A percentile compares a stretch with the other conserved stretches of the same genome.
phyloP scores from a whole-genome alignment of 2,888 invertebrate genomes.

The Lycocerus yunnanus region DNA sequence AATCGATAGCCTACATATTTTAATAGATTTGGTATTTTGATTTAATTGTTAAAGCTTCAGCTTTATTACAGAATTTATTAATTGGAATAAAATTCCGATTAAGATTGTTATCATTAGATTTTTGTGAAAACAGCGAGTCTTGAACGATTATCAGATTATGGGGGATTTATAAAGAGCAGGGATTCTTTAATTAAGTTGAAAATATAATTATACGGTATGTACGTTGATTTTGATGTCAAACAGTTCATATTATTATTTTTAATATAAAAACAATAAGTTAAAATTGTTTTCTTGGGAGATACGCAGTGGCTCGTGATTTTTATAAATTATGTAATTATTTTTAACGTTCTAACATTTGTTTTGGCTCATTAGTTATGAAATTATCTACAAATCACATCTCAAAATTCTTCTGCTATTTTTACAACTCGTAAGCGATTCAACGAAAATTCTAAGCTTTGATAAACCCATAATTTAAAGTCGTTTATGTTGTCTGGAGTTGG shows the following conservation, averaged over 20 bases:
- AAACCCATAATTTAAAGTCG: constrained; percentile 8
- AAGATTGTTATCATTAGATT: background rate
- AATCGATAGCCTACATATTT: background rate
- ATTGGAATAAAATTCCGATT: background rate
- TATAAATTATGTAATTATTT: background rate
- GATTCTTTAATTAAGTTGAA: background rate
- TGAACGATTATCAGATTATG: background rate
- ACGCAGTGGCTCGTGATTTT: background rate
- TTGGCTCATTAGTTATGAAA: background rate
- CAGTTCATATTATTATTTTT: background rate
- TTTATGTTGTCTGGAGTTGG: constrained; percentile 12
- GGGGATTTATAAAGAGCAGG: background rate
- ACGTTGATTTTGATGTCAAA: background rate
- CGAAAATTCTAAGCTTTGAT: constrained; percentile 1
- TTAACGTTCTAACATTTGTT: background rate
- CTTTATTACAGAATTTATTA: background rate
- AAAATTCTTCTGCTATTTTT: constrained; percentile 1
- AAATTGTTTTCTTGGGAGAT: background rate
- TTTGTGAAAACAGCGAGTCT: background rate
- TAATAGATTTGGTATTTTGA: background rate
- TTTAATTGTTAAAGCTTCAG: background rate
- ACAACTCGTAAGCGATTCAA: background rate
- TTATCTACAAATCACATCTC: constrained; percentile 1
- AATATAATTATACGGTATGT: background rate
- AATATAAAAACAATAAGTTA: background rate